These are phyloP conservation scores for Marmota flaviventris DNA, from an alignment of 2,113 vertebrate genomes.

Conservation along the genomic window DNA sequence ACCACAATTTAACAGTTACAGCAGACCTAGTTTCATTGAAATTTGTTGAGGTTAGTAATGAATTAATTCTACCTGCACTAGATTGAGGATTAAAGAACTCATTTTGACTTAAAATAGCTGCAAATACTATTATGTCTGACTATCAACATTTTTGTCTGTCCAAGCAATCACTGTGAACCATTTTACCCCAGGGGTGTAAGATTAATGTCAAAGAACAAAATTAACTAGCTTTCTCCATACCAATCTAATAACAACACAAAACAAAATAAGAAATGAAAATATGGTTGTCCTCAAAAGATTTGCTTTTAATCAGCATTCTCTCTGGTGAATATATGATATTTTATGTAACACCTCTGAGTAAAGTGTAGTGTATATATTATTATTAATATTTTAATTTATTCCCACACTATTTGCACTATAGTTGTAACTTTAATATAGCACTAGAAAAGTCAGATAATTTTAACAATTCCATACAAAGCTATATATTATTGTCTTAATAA, in stretches of 20 bases:
- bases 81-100: slow-evolving; percentile 44
- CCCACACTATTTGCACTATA: background rate
- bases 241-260: background rate
- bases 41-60: slow-evolving; percentile 77
- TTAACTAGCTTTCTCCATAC: background rate
- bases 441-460: background rate
- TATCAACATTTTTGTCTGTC: slow-evolving; percentile 37
- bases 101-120: slow-evolving; percentile 68
- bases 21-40: slow-evolving; percentile 79
- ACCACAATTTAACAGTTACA: slow-evolving; percentile 81
- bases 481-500: background rate
- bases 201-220: slow-evolving; percentile 53
- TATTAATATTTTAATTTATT: slow-evolving; percentile 51
- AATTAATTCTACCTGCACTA: slow-evolving; percentile 77
- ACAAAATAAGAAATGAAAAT: background rate
- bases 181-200: background rate
- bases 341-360: background rate
- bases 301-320: background rate
- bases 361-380: background rate
- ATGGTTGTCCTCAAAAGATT: background rate
- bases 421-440: background rate
- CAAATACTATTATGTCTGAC: slow-evolving; percentile 38
- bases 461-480: background rate
- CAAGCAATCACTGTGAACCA: slow-evolving; percentile 30
- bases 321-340: background rate